Percentiles rank a stretch among this genome's conserved stretches.
Conservation (phyloP, 2,888 invertebrate species). For the Lottia gigantea region DNA sequence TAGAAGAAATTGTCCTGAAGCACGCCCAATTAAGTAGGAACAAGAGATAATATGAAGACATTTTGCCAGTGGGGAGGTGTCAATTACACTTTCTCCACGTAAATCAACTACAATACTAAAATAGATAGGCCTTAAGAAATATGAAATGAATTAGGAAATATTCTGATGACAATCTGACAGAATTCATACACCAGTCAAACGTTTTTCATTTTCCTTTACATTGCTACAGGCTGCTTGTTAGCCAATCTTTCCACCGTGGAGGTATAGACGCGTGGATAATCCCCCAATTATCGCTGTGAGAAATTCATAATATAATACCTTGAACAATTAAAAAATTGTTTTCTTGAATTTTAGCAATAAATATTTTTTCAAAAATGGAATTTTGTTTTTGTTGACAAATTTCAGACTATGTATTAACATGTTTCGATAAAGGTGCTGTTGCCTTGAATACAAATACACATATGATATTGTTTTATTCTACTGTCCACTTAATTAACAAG, state of each 20-base stretch:
- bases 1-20: slow-evolving; percentile 21
- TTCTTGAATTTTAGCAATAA: too few species aligned
- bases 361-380: too few species aligned
- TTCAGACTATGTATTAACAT: too few species aligned
- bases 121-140: slow-evolving; percentile 8
- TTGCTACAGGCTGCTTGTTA: not conserved
- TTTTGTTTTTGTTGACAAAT: too few species aligned
- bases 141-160: slow-evolving; percentile 5
- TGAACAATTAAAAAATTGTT: too few species aligned
- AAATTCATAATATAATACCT: too few species aligned
- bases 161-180: slow-evolving; percentile 3
- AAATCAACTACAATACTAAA: slow-evolving; percentile 4
- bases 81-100: slow-evolving; percentile 19
- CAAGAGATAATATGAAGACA: slow-evolving; percentile 20
- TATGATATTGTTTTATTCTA: too few species aligned
- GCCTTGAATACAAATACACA: too few species aligned
- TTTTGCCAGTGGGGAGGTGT: slow-evolving; percentile 18
- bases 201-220: not conserved
- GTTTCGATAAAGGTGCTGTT: too few species aligned
- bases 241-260: not conserved
- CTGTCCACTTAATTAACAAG: too few species aligned
- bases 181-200: slow-evolving; percentile 2
- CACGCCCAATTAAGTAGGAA: slow-evolving; percentile 21
- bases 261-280: slow-evolving; percentile 1
- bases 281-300: not conserved